These are phyloP conservation scores for Gallinago nigripennis DNA, from an alignment of 2,797 vertebrate species.

Conservation along the genomic window DNA sequence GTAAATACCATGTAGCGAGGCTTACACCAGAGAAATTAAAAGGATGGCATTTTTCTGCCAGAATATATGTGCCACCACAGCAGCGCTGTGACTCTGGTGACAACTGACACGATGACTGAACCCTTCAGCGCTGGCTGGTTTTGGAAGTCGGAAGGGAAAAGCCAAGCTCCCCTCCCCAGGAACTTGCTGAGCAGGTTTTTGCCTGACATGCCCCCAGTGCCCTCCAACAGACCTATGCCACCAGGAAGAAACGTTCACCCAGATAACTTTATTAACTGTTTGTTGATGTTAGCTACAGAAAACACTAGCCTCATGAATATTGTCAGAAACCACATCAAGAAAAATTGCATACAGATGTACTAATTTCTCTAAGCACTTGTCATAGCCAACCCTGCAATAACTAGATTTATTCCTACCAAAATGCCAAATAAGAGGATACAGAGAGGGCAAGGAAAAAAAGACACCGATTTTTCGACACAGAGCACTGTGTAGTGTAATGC, in stretches of 20 bases:
- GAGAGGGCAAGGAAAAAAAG: not conserved
- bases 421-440: not conserved
- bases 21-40: not conserved
- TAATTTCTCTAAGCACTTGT: not conserved
- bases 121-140: not conserved
- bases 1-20: not conserved
- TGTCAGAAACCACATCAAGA: not conserved
- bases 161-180: not conserved
- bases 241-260: not conserved
- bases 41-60: not conserved
- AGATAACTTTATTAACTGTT: not conserved
- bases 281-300: not conserved
- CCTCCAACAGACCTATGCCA: not conserved
- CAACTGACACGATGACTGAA: not conserved
- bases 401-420: not conserved
- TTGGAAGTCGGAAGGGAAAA: not conserved
- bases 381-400: not conserved
- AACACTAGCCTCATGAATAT: not conserved
- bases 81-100: fast-evolving
- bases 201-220: not conserved
- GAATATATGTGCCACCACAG: not conserved
- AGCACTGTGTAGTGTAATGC: not conserved
- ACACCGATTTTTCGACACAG: not conserved
- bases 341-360: not conserved
- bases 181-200: conserved; percentile 26